Evolutionary conservation across 2,113 vertebrate genomes (phyloP).

Genomic region (Empidonax alnorum): DNA sequence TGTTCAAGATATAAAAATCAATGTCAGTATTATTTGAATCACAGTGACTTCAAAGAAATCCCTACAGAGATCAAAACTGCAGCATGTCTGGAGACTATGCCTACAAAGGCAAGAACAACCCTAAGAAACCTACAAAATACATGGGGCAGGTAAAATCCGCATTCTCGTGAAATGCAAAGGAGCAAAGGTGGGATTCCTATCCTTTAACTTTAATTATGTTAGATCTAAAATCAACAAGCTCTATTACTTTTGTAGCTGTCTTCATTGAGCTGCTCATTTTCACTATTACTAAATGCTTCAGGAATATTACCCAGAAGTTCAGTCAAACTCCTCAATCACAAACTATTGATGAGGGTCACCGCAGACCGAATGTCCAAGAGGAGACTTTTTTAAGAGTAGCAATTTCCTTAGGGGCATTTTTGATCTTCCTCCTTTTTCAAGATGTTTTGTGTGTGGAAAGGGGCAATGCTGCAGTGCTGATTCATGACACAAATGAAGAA

Average conservation of each 20-base stretch:
- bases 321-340: background rate
- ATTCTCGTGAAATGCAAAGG: background rate
- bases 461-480: rapidly evolving
- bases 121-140: background rate
- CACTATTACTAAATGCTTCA: background rate
- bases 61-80: background rate
- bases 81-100: background rate
- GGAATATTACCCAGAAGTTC: background rate
- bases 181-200: background rate
- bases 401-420: background rate
- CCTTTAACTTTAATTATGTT: background rate
- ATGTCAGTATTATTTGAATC: background rate
- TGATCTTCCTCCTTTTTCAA: background rate
- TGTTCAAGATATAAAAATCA: slow-evolving; percentile 4
- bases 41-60: background rate
- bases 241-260: background rate
- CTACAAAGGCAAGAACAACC: background rate
- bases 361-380: background rate
- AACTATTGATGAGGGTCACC: background rate
- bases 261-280: background rate
- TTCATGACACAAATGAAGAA: background rate
- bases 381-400: background rate
- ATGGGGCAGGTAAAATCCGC: background rate
- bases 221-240: background rate
- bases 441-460: background rate